Percentiles rank a stretch among this genome's conserved stretches.
These are phyloP conservation scores for Brenthis daphne DNA, from an alignment of 2,888 invertebrate species.

Conservation along the genomic window DNA sequence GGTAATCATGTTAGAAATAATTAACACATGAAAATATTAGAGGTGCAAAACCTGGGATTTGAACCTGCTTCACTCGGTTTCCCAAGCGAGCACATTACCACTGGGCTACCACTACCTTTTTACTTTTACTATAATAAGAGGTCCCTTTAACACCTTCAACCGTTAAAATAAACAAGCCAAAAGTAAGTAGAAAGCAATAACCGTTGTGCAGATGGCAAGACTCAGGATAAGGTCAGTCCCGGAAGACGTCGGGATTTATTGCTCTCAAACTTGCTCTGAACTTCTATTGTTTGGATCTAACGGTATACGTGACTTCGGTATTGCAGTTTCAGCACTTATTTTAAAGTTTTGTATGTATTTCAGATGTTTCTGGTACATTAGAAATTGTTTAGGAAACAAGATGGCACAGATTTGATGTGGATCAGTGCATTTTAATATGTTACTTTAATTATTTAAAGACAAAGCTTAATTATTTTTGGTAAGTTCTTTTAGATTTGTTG, in stretches of 20 bases:
- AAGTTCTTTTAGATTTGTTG: too few species aligned
- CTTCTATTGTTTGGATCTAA: slow-evolving; percentile 20
- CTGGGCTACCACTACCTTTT: too few species aligned
- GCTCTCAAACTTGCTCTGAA: slow-evolving; percentile 16
- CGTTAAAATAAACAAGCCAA: slow-evolving; percentile 15
- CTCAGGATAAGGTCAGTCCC: slow-evolving; percentile 24
- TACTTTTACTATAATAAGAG: background rate
- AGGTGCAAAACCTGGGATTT: too few species aligned
- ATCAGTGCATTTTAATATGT: too few species aligned
- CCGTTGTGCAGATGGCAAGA: slow-evolving; percentile 23
- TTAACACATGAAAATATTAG: too few species aligned
- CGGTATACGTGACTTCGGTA: slow-evolving; percentile 18
- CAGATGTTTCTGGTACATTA: background rate
- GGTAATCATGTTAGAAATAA: too few species aligned
- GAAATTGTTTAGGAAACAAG: too few species aligned
- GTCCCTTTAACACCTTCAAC: background rate
- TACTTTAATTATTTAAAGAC: too few species aligned
- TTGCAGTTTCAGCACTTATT: slow-evolving; percentile 5
- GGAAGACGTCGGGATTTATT: slow-evolving; percentile 23
- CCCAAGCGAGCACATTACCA: too few species aligned
- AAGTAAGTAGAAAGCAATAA: slow-evolving; percentile 26
- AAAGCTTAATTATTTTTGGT: too few species aligned
- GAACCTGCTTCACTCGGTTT: too few species aligned
- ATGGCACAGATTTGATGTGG: too few species aligned
- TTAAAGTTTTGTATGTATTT: background rate